These are phyloP conservation scores for Xestoiulus laeticollis DNA, from an alignment of 2,888 invertebrate genomes.

Conservation along the genomic window DNA sequence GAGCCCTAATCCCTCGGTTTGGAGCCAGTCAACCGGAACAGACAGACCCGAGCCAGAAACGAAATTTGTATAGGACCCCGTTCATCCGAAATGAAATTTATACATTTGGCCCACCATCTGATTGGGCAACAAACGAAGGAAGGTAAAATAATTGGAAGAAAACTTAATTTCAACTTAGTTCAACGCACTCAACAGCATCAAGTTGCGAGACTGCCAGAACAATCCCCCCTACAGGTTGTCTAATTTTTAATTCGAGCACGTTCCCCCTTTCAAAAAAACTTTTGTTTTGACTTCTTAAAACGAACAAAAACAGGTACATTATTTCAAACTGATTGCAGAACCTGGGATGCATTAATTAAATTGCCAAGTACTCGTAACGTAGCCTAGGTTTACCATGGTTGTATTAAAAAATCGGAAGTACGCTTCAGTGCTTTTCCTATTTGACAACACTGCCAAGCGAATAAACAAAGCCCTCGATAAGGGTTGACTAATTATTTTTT, in stretches of 20 bases:
- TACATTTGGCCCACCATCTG: background rate
- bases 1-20: constrained; percentile 29
- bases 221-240: constrained; percentile 36
- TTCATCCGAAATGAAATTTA: background rate
- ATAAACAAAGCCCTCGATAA: background rate
- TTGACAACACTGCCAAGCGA: background rate
- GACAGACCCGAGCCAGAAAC: constrained; percentile 1
- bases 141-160: background rate
- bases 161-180: constrained; percentile 18
- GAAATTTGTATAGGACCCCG: background rate
- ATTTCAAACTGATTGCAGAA: constrained; percentile 9
- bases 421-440: background rate
- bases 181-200: constrained; percentile 16
- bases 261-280: constrained; percentile 27
- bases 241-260: constrained; percentile 41
- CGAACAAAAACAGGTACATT: constrained; percentile 31
- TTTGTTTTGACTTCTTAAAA: constrained; percentile 32
- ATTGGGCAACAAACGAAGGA: background rate
- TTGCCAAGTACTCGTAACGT: constrained; percentile 6
- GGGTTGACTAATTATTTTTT: constrained; percentile 6
- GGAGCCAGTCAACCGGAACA: constrained; percentile 22
- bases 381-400: background rate
- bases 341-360: constrained; percentile 10
- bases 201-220: background rate
- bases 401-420: background rate